A percentile compares a stretch with the other conserved stretches of the same genome.
Conservation (phyloP, 2,113 vertebrate species). For the Zosterops pallidus region DNA sequence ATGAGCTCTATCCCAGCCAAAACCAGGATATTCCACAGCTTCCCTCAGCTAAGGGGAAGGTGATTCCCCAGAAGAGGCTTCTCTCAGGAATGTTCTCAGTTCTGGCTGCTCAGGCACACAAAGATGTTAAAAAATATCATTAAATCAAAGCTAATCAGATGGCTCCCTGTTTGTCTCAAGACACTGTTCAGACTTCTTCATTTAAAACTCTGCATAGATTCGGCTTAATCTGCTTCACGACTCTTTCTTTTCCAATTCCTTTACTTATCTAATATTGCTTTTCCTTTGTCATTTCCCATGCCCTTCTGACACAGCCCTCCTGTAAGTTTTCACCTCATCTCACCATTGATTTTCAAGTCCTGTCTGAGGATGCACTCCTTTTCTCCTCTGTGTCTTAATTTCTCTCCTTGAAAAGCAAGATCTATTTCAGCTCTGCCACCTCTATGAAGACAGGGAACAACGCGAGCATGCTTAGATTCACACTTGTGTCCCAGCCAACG, state of each 20-base stretch:
- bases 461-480: not conserved
- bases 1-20: not conserved
- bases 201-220: conserved; percentile 37
- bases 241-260: not conserved
- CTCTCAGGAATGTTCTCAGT: not conserved
- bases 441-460: conserved; percentile 14
- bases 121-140: conserved; percentile 19
- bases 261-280: not conserved
- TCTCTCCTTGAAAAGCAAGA: conserved; percentile 41
- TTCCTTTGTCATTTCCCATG: conserved; percentile 48
- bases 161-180: conserved; percentile 12
- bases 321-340: conserved; percentile 49
- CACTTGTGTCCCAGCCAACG: not conserved
- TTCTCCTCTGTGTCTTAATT: conserved; percentile 52
- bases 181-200: conserved; percentile 6
- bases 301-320: conserved; percentile 3
- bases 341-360: conserved; percentile 55
- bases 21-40: not conserved
- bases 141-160: conserved; percentile 51
- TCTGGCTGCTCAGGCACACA: not conserved
- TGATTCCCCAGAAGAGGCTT: not conserved
- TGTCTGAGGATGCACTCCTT: conserved; percentile 22
- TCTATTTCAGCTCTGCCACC: conserved; percentile 32
- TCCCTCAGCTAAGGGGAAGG: not conserved
- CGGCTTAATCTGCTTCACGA: conserved; percentile 13